Conservation (phyloP, 2,113 vertebrate species). For the Nansenia antarctica region DNA sequence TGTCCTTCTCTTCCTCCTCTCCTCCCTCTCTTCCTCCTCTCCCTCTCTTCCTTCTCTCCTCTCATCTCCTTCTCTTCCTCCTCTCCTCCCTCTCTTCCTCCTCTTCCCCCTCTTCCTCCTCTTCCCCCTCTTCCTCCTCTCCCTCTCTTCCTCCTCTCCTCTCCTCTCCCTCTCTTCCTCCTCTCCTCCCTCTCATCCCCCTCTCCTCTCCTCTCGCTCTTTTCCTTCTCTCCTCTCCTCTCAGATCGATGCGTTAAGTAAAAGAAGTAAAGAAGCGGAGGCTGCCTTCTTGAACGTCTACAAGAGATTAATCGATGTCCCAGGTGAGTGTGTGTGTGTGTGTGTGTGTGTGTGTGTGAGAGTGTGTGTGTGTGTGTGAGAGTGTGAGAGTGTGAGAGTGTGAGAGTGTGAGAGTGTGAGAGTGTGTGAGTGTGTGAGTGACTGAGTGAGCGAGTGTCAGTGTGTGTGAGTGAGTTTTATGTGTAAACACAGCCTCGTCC, state of each 20-base stretch:
- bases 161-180: not conserved
- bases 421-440: conserved; percentile 24
- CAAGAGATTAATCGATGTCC: conserved; percentile 98
- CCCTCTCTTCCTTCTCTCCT: not conserved
- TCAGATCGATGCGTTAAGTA: conserved; percentile 96
- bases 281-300: conserved; percentile 98
- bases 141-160: not conserved
- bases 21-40: no score
- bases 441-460: conserved; percentile 8
- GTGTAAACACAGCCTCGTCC: no score
- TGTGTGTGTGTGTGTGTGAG: conserved; percentile 8
- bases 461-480: conserved; percentile 28
- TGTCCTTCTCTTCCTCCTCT: not conserved
- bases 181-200: no score
- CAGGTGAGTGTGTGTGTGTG: conserved; percentile 78
- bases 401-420: conserved; percentile 19
- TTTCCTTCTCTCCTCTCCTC: conserved; percentile 6
- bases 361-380: conserved; percentile 16
- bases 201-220: not conserved
- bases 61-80: not conserved
- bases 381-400: not conserved
- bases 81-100: not conserved
- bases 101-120: not conserved
- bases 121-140: not conserved
- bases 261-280: conserved; percentile 99